Percentiles rank a stretch among this genome's conserved stretches.
Evolutionary conservation across 2,888 invertebrate genomes (phyloP).

Genomic region (Sphaerophoria rueppellii): DNA sequence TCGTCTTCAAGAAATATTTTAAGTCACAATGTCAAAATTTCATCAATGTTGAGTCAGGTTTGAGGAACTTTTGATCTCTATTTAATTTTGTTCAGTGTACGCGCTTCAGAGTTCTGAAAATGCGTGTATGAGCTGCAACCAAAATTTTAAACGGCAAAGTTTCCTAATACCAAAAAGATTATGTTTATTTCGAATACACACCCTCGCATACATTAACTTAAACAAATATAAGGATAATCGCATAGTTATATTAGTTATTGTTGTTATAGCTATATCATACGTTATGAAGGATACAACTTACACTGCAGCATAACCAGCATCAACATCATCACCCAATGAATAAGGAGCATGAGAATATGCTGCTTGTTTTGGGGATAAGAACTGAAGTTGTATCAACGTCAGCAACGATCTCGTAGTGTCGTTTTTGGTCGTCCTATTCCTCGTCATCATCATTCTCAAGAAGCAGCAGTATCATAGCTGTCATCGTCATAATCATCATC

Average conservation of each 20-base stretch:
- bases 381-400: slow-evolving; percentile 64
- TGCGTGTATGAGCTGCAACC: slow-evolving; percentile 41
- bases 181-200: slow-evolving; percentile 68
- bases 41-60: too few relatives aligned
- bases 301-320: slow-evolving; percentile 37
- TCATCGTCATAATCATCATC: slow-evolving; percentile 61
- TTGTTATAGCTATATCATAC: slow-evolving; percentile 41
- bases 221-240: slow-evolving; percentile 61
- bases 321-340: slow-evolving; percentile 26
- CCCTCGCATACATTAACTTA: slow-evolving; percentile 16
- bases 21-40: too few relatives aligned
- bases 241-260: slow-evolving; percentile 42
- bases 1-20: too few relatives aligned
- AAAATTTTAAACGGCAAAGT: slow-evolving; percentile 65
- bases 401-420: slow-evolving; percentile 57
- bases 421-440: slow-evolving; percentile 30
- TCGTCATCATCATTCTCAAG: slow-evolving; percentile 66
- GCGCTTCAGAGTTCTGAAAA: neutral
- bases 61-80: neutral
- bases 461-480: slow-evolving; percentile 50
- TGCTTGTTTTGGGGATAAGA: slow-evolving; percentile 33
- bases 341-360: slow-evolving; percentile 29
- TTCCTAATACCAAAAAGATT: slow-evolving; percentile 66
- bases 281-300: slow-evolving; percentile 33
- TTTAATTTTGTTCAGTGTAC: neutral